Conservation (phyloP, 35 echinoderm and acorn worm genomes). For the Eucidaris tribuloides region DNA sequence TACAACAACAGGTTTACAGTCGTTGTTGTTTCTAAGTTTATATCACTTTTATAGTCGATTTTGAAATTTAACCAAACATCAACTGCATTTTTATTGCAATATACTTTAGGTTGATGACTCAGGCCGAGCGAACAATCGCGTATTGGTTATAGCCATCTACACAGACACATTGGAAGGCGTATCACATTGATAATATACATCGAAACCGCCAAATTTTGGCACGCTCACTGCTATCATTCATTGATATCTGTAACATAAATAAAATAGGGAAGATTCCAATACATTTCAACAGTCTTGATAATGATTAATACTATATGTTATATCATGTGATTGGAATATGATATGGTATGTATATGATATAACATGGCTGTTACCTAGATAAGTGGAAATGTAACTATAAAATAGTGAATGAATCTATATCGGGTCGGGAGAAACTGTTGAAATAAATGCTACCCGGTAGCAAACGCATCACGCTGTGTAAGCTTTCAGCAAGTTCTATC, state of each 20-base stretch:
- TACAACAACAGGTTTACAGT: no score
- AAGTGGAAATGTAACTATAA: background rate
- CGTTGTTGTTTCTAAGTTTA: no score
- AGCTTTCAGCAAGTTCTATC: no score
- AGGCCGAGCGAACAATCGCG: background rate
- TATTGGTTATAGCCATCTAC: background rate
- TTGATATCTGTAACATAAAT: background rate
- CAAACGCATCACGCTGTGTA: no score
- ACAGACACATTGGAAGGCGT: conserved; percentile 13
- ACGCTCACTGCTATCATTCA: background rate
- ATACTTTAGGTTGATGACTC: no score
- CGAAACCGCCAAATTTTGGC: conserved; percentile 5
- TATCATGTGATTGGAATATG: no score
- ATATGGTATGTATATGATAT: no score
- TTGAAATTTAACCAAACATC: no score
- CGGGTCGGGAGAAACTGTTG: background rate
- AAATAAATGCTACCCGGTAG: background rate
- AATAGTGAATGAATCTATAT: background rate
- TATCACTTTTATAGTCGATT: no score
- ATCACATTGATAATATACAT: background rate
- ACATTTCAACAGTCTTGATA: background rate
- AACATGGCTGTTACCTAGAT: background rate
- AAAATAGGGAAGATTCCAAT: background rate
- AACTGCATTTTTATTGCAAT: no score
- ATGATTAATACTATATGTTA: background rate